phyloP scores from a whole-genome alignment of 2,888 invertebrate genomes.

The Lysandra coridon region DNA sequence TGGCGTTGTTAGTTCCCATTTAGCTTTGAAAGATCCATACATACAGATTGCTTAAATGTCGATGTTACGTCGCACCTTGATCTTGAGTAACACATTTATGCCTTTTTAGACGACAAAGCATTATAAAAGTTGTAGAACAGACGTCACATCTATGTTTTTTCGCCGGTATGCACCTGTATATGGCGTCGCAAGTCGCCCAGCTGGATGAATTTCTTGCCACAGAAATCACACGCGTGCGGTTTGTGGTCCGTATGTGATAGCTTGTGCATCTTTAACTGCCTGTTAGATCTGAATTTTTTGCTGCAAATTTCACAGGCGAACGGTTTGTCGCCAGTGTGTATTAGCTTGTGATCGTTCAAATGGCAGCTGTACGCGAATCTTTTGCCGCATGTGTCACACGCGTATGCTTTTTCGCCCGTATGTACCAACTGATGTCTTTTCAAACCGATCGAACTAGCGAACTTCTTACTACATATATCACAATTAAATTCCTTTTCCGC shows the following conservation, averaged over 20 bases:
- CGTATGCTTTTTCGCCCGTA: neutral
- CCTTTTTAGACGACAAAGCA: neutral
- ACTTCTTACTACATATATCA: conserved; percentile 8
- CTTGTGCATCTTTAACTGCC: neutral
- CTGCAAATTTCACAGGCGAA: neutral
- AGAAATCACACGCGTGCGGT: neutral
- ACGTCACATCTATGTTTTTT: neutral
- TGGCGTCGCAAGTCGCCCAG: neutral
- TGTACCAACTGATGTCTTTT: neutral
- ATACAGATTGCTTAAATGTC: too few relatives aligned
- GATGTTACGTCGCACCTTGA: too few relatives aligned
- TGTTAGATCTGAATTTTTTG: neutral
- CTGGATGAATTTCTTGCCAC: neutral
- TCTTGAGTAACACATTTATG: neutral
- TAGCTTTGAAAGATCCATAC: too few relatives aligned
- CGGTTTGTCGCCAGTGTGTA: neutral
- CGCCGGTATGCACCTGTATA: neutral
- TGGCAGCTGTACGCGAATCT: neutral
- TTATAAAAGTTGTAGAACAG: neutral
- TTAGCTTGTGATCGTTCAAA: neutral
- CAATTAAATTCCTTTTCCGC: neutral
- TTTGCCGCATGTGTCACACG: neutral
- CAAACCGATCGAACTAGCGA: neutral
- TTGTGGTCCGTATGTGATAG: neutral
- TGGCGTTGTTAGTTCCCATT: too few relatives aligned